Evolutionary conservation across 37 sponge, comb jelly and placozoan species (phyloP).

Genomic region (Mnemiopsis leidyi): DNA sequence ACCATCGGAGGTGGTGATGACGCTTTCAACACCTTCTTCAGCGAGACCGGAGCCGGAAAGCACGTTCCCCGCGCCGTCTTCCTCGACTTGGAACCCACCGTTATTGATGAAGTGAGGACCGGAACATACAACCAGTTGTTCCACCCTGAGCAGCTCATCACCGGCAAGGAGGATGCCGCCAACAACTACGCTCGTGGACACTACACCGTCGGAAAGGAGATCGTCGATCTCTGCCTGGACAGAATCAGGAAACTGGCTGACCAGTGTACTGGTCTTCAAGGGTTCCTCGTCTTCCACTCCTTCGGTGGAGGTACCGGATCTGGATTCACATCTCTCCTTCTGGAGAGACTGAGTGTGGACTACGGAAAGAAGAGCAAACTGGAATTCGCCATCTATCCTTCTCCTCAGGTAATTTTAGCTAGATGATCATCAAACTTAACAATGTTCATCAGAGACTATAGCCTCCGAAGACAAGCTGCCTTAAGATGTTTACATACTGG

Average conservation of each 20-base stretch:
- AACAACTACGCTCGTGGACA: slow-evolving; percentile 98
- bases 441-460: too few species aligned
- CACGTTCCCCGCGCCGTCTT: slow-evolving; percentile 92
- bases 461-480: too few species aligned
- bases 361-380: slow-evolving; percentile 97
- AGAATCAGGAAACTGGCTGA: slow-evolving; percentile 88
- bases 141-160: slow-evolving; percentile 95
- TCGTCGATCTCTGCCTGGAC: slow-evolving; percentile 82
- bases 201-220: slow-evolving; percentile 93
- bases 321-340: slow-evolving; percentile 93
- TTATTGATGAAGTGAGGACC: slow-evolving; percentile 78
- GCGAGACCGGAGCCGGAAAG: slow-evolving; percentile 89
- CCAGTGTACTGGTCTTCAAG: slow-evolving; percentile 88
- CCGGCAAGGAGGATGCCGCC: slow-evolving; percentile 98
- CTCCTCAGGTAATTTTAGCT: slow-evolving; percentile 85
- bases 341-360: slow-evolving; percentile 95
- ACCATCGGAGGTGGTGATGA: slow-evolving; percentile 94
- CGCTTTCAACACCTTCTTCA: slow-evolving; percentile 97
- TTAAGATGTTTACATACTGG: too few species aligned
- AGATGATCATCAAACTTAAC: too few species aligned
- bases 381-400: slow-evolving; percentile 96
- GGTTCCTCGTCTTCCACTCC: slow-evolving; percentile 91
- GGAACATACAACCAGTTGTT: slow-evolving; percentile 91
- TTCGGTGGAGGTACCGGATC: slow-evolving; percentile 99
- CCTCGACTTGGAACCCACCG: slow-evolving; percentile 63